Percentiles rank a stretch among this genome's conserved stretches.
Conservation (phyloP, 1,140 invertebrate species). For the Diuraphis noxia region DNA sequence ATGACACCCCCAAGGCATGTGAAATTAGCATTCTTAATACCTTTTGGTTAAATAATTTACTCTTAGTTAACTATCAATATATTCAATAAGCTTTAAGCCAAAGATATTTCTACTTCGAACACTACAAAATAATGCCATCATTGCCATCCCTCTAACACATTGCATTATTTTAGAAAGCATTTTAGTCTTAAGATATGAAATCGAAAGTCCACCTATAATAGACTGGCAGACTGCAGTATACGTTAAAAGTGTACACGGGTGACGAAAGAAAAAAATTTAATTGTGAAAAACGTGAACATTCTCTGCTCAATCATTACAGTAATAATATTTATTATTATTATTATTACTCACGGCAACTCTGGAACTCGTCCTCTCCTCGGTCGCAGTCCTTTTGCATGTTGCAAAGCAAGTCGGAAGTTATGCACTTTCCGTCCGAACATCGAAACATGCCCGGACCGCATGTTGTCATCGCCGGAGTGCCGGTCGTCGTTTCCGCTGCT, state of each 20-base stretch:
- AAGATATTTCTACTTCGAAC: too few species aligned
- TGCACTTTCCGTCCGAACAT: slow-evolving; percentile 84
- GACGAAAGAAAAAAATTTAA: neutral
- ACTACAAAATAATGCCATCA: too few species aligned
- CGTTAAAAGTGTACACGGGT: neutral
- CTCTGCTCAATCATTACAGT: too few species aligned
- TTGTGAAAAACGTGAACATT: neutral
- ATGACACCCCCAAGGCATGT: too few species aligned
- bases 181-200: neutral
- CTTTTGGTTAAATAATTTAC: too few species aligned
- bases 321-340: neutral
- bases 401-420: slow-evolving; percentile 80
- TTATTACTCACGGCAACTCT: slow-evolving; percentile 70
- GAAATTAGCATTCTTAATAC: too few species aligned
- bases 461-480: slow-evolving; percentile 3
- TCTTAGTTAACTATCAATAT: too few species aligned
- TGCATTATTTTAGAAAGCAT: too few species aligned
- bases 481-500: neutral
- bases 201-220: neutral
- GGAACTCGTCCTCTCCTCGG: slow-evolving; percentile 86
- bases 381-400: slow-evolving; percentile 90
- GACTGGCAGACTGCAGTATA: too few species aligned
- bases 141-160: too few species aligned
- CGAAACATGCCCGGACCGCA: slow-evolving; percentile 72
- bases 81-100: too few species aligned